Conservation (phyloP, 2,113 vertebrate genomes). For the Malaclemys terrapin region DNA sequence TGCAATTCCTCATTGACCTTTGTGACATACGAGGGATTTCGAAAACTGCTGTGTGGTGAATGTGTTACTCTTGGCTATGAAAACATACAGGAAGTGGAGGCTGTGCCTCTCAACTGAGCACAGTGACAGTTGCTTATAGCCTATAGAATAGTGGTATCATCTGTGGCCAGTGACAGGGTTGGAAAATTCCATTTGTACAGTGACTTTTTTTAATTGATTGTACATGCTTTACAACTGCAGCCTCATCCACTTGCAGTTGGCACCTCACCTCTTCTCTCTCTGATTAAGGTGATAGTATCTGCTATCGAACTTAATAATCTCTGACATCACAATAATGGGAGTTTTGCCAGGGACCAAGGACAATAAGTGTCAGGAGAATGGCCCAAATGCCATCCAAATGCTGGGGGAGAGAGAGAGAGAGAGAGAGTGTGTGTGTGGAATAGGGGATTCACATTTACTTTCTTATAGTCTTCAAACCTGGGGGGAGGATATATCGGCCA, state of each 20-base stretch:
- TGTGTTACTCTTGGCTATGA: not conserved
- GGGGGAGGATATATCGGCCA: not conserved
- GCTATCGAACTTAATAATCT: not conserved
- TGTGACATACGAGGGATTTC: not conserved
- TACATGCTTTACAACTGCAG: not conserved
- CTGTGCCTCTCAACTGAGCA: not conserved
- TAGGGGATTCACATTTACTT: not conserved
- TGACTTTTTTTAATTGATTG: not conserved
- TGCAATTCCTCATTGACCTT: not conserved
- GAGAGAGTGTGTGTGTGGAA: not conserved
- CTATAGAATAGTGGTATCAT: not conserved
- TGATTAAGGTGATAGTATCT: slow-evolving; percentile 18
- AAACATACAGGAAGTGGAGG: not conserved
- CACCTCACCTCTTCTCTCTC: not conserved
- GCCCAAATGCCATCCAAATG: not conserved
- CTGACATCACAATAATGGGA: not conserved
- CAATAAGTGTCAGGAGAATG: not conserved
- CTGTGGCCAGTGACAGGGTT: not conserved
- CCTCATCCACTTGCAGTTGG: not conserved
- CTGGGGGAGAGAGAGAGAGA: not conserved
- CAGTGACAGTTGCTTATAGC: not conserved
- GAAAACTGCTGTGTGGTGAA: not conserved
- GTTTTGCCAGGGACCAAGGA: not conserved
- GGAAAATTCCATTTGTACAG: not conserved
- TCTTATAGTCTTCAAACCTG: not conserved